phyloP scores from a whole-genome alignment of 1,140 invertebrate species.

The Eulimnadia texana region DNA sequence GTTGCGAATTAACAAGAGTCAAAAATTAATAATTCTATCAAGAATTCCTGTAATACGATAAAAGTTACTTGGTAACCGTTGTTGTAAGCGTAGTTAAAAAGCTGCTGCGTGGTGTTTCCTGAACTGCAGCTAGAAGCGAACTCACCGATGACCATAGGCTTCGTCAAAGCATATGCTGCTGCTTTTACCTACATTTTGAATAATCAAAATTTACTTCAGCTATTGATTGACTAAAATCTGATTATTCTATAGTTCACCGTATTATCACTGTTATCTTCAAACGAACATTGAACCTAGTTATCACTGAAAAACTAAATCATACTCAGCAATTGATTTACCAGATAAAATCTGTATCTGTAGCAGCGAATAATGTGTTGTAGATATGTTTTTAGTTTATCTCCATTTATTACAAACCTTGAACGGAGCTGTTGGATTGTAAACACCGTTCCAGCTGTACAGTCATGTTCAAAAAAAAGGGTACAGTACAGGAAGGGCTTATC shows the following conservation, averaged over 20 bases:
- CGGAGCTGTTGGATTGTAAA: neutral
- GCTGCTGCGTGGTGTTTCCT: conserved; percentile 22
- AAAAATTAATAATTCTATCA: neutral
- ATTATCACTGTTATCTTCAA: neutral
- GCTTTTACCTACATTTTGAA: neutral
- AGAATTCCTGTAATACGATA: neutral
- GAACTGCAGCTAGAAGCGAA: conserved; percentile 24
- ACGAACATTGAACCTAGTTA: neutral
- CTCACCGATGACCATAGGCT: conserved; percentile 32
- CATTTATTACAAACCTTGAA: conserved; percentile 8
- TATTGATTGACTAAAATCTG: too few relatives aligned
- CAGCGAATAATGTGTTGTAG: too few relatives aligned
- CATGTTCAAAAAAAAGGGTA: too few relatives aligned
- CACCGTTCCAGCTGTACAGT: conserved; percentile 16
- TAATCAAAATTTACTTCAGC: too few relatives aligned
- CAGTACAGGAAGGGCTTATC: too few relatives aligned
- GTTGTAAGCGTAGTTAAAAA: conserved; percentile 27
- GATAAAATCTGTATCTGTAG: too few relatives aligned
- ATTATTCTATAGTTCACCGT: too few relatives aligned
- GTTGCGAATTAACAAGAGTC: neutral
- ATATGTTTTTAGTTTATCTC: too few relatives aligned
- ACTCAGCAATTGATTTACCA: neutral
- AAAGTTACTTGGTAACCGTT: conserved; percentile 25
- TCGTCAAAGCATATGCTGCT: conserved; percentile 24
- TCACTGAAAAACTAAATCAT: neutral